Evolutionary conservation across 2,797 vertebrate genomes (phyloP), one percentile per base, ranked within the genome.

Genomic region (Pitangus sulphuratus): DNA sequence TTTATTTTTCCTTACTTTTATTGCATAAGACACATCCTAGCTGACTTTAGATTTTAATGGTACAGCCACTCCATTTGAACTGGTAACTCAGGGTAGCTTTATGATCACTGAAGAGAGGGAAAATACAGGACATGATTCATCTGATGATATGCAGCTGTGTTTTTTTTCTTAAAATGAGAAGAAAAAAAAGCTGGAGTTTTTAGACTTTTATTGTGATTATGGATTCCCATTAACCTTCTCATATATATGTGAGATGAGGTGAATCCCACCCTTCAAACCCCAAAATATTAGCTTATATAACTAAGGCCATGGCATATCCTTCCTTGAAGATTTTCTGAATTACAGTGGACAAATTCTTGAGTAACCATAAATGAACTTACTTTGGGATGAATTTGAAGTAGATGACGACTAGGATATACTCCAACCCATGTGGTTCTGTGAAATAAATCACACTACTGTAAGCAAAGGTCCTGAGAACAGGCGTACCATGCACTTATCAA

Each of bases 371-470:
- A 48, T 50, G 8, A 30, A 69, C 25, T 74, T 54, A 15, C 4
- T 53, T 30, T 20, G 8, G 15, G 4, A 47, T 47, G n/a, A 75
- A 37, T 62, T 81, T 81, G 31, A 57, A 39, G 9, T 8, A 51
- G 14, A 33, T 47, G 33, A 86, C 4, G 7, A 26, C 28, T 33
- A 19, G 28, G 6, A 57, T 75, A 15, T 26, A 31, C 30, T 4
- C 8, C 22, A 57, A 2, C 0, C 9, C 26, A 6, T 0, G 0
- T 9, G 5, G 7, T 77, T 80, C 15, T 25, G 11, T 40, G 40
- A 58, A 86, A 80, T 54, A 70, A 75, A 40, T 83, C 19, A 17
- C 10, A n/a, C 2, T 33, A 40, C 3, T 89, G 31, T 24, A 83
- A 65, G 3, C 4, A 64, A 33, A 81, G 6, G 8, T 90, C 9